Evolutionary conservation across 2,797 vertebrate species (phyloP).

Genomic region (Sebastes wilsoni): DNA sequence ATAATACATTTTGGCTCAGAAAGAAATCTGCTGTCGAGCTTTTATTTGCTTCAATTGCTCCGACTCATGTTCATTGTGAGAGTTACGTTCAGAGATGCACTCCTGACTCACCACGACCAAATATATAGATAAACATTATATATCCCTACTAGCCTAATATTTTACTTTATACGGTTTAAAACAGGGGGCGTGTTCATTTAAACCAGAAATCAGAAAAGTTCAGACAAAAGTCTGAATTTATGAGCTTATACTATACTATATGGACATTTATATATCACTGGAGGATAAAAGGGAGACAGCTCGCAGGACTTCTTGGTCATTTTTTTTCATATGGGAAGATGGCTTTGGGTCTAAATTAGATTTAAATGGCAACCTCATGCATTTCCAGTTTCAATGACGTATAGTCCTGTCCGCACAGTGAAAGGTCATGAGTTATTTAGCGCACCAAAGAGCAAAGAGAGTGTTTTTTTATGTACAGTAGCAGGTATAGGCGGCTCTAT

Average conservation of each 20-base stretch:
- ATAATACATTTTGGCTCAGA: neutral
- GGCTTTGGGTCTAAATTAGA: neutral
- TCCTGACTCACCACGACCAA: neutral
- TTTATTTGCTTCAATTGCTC: neutral
- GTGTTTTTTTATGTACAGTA: neutral
- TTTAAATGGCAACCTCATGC: conserved; percentile 11
- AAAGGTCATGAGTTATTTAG: conserved; percentile 59
- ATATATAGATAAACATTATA: neutral
- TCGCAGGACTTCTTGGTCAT: neutral
- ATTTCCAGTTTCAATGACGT: conserved; percentile 28
- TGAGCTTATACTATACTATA: neutral
- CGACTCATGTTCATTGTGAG: neutral
- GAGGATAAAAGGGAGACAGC: conserved; percentile 8
- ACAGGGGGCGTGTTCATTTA: neutral
- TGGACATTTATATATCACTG: conserved; percentile 21
- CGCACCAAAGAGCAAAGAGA: neutral
- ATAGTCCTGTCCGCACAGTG: conserved; percentile 21
- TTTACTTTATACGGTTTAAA: neutral
- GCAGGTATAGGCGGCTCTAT: neutral
- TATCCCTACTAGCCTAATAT: neutral
- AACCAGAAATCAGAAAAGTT: neutral
- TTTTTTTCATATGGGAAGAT: neutral
- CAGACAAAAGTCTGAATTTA: neutral
- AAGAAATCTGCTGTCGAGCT: neutral
- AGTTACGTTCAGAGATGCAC: neutral